A percentile compares a stretch with the other conserved stretches of the same genome.
Conservation (phyloP, 2,797 vertebrate genomes). For the Erpetoichthys calabaricus region DNA sequence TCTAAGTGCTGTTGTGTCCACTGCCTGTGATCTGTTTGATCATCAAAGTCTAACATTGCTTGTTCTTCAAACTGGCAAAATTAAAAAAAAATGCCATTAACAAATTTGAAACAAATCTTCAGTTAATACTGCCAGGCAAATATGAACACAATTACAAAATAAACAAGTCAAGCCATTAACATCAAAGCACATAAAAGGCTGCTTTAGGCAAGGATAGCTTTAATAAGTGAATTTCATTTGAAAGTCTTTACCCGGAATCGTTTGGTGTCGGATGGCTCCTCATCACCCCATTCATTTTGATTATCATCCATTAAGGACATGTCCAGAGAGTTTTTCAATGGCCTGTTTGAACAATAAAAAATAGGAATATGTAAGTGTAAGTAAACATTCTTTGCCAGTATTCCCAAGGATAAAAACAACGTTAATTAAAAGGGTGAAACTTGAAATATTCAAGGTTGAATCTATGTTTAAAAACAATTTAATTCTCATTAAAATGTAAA, state of each 20-base stretch:
- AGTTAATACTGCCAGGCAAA: not conserved
- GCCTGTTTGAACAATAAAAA: conserved; percentile 49
- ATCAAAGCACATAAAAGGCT: not conserved
- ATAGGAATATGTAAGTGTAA: conserved; percentile 3
- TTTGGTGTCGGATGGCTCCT: conserved; percentile 70
- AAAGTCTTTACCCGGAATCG: conserved; percentile 65
- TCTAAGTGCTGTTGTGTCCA: conserved; percentile 98
- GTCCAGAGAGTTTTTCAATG: conserved; percentile 78
- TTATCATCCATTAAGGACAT: conserved; percentile 89
- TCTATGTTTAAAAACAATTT: too few species aligned
- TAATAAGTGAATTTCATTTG: too few species aligned
- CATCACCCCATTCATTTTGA: conserved; percentile 87
- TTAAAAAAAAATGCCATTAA: not conserved
- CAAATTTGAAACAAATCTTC: not conserved
- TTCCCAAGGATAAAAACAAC: too few species aligned
- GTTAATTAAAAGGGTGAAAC: too few species aligned
- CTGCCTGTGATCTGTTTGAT: conserved; percentile 85
- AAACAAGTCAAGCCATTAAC: not conserved
- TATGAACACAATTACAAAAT: not conserved
- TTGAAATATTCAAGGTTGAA: too few species aligned
- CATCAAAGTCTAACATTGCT: conserved; percentile 63
- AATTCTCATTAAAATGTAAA: too few species aligned
- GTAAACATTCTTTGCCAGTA: too few species aligned
- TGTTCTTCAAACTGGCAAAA: conserved; percentile 73
- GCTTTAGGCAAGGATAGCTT: not conserved